phyloP scores from a whole-genome alignment of 1,140 invertebrate species.

The Drosophila ficusphila region DNA sequence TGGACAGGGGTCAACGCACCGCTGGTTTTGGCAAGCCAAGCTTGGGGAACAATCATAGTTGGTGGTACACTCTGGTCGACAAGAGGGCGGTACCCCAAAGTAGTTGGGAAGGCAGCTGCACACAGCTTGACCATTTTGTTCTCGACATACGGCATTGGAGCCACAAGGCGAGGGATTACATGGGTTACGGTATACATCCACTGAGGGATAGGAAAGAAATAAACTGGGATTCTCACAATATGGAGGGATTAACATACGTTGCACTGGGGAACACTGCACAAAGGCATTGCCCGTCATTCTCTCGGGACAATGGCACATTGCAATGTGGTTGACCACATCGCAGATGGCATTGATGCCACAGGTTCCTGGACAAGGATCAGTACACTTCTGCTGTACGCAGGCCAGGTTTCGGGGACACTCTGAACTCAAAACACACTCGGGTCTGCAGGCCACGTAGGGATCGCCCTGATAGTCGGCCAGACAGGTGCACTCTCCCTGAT shows the following conservation, averaged over 20 bases:
- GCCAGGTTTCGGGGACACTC: slow-evolving; percentile 90
- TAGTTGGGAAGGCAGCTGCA: slow-evolving; percentile 88
- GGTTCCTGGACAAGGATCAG: slow-evolving; percentile 90
- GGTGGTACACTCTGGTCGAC: slow-evolving; percentile 87
- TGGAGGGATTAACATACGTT: slow-evolving; percentile 84
- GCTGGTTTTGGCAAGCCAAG: slow-evolving; percentile 89
- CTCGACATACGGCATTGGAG: slow-evolving; percentile 87
- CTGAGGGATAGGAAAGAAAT: slow-evolving; percentile 29
- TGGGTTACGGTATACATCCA: slow-evolving; percentile 83
- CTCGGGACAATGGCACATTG: slow-evolving; percentile 89
- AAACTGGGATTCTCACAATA: not conserved
- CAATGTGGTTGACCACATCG: slow-evolving; percentile 91
- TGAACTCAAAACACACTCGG: slow-evolving; percentile 93
- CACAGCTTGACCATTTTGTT: slow-evolving; percentile 86
- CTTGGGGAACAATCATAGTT: slow-evolving; percentile 88
- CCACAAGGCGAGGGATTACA: slow-evolving; percentile 92
- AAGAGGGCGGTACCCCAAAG: slow-evolving; percentile 87
- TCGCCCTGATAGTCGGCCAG: slow-evolving; percentile 88
- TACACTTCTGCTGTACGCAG: slow-evolving; percentile 90
- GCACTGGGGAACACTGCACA: slow-evolving; percentile 83
- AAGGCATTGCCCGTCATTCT: slow-evolving; percentile 92
- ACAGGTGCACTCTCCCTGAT: slow-evolving; percentile 90
- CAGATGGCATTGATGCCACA: slow-evolving; percentile 90
- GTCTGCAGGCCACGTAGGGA: slow-evolving; percentile 89
- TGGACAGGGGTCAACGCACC: slow-evolving; percentile 88